These are phyloP conservation scores for Bufo bufo DNA, from an alignment of 2,113 vertebrate species.

Conservation along the genomic window DNA sequence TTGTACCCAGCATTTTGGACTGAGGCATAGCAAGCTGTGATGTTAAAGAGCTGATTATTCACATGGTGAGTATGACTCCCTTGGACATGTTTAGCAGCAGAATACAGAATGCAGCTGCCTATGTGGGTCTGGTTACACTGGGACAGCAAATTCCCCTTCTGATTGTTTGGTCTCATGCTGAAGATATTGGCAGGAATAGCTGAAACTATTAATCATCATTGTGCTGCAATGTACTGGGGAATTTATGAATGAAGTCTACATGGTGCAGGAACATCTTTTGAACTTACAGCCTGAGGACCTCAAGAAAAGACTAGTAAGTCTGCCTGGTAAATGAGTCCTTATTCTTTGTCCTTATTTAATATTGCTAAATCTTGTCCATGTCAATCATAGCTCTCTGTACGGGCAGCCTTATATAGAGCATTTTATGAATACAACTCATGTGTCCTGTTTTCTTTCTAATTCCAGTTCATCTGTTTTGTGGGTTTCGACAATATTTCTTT, in stretches of 20 bases:
- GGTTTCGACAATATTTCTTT: not conserved
- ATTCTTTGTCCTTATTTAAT: not conserved
- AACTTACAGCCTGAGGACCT: not conserved
- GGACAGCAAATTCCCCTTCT: constrained; percentile 9
- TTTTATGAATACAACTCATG: not conserved
- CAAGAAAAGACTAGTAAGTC: not conserved
- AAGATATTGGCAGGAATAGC: not conserved
- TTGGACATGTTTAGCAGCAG: constrained; percentile 25
- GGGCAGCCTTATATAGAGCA: not conserved
- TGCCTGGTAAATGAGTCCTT: not conserved
- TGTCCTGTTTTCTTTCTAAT: not conserved
- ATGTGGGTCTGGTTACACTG: constrained; percentile 25
- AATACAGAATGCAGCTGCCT: constrained; percentile 38
- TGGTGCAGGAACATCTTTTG: not conserved
- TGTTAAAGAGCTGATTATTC: constrained; percentile 19
- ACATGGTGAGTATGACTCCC: constrained; percentile 36
- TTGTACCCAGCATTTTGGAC: constrained; percentile 29
- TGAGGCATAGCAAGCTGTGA: not conserved
- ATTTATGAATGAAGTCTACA: constrained; percentile 25
- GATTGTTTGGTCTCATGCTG: constrained; percentile 29
- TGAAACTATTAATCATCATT: not conserved
- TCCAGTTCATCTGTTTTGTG: not conserved
- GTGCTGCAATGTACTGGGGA: not conserved
- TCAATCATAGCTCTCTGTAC: not conserved
- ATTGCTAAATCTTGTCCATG: not conserved